Percentiles rank a stretch among this genome's conserved stretches.
Evolutionary conservation across 1,140 invertebrate species (phyloP).

Genomic region (Trinorchestia longiramus): DNA sequence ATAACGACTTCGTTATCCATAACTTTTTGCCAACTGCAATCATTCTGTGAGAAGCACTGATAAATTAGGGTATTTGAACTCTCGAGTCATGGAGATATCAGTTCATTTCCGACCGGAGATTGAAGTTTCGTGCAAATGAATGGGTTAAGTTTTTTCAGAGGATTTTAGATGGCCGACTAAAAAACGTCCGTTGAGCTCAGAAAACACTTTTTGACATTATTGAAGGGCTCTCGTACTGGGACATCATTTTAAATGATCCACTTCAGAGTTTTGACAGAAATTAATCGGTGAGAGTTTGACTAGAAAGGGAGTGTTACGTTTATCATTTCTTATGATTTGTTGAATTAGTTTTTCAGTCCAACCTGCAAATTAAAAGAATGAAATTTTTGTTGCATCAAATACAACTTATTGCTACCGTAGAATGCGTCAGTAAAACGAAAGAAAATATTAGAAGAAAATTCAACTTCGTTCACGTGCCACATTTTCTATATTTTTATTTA

Average conservation of each 20-base stretch:
- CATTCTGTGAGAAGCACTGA: neutral
- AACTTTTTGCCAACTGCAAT: neutral
- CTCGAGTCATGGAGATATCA: neutral
- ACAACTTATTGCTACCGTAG: too few relatives aligned
- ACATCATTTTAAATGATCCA: neutral
- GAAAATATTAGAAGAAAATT: too few relatives aligned
- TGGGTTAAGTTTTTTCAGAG: neutral
- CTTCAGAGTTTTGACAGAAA: neutral
- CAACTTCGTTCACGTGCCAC: too few relatives aligned
- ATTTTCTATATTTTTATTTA: too few relatives aligned
- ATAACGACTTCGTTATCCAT: neutral
- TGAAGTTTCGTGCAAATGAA: neutral
- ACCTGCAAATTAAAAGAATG: too few relatives aligned
- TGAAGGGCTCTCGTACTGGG: neutral
- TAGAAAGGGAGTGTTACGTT: too few relatives aligned
- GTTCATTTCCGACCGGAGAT: conserved; percentile 6
- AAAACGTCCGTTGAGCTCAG: neutral
- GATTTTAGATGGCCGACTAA: neutral
- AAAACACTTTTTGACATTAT: neutral
- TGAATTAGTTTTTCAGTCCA: too few relatives aligned
- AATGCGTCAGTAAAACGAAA: too few relatives aligned
- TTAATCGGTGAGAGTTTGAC: neutral
- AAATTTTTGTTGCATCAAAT: too few relatives aligned
- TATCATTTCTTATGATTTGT: too few relatives aligned
- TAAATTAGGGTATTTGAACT: neutral